Evolutionary conservation across 1,140 invertebrate species (phyloP).

Genomic region (Sycophaga agraensis): DNA sequence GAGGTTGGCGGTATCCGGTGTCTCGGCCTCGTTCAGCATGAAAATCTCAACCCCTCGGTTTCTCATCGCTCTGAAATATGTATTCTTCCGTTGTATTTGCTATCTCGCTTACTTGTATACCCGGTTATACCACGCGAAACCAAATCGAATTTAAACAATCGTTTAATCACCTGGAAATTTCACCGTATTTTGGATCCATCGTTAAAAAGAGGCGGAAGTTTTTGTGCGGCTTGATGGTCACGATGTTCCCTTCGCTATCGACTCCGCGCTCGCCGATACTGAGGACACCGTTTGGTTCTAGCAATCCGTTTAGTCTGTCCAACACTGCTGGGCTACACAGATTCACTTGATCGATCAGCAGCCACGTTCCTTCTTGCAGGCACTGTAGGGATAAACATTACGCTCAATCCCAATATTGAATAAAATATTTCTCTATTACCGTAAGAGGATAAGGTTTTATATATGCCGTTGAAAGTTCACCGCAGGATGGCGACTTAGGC

Average conservation of each 20-base stretch:
- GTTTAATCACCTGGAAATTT: conserved; percentile 90
- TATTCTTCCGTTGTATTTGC: too few relatives aligned
- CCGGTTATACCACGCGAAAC: too few relatives aligned
- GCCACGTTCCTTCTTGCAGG: conserved; percentile 82
- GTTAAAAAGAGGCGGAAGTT: conserved; percentile 94
- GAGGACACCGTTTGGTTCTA: conserved; percentile 90
- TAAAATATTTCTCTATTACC: too few relatives aligned
- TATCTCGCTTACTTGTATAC: too few relatives aligned
- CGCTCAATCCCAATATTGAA: too few relatives aligned
- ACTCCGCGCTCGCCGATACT: conserved; percentile 90
- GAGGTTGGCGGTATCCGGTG: conserved; percentile 39
- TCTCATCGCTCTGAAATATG: conserved; percentile 82
- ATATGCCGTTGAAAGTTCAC: too few relatives aligned
- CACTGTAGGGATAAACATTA: conserved; percentile 64
- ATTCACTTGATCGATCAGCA: conserved; percentile 96
- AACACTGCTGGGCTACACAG: conserved; percentile 94
- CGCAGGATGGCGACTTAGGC: too few relatives aligned
- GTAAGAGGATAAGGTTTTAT: too few relatives aligned
- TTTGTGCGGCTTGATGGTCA: conserved; percentile 79
- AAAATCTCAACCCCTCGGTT: conserved; percentile 95
- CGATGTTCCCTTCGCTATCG: conserved; percentile 67
- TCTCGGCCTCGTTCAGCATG: conserved; percentile 59
- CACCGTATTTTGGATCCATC: conserved; percentile 92
- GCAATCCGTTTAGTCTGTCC: conserved; percentile 91
- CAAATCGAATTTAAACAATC: too few relatives aligned